Conservation (phyloP, 1,140 invertebrate genomes). For the Lanistes nyassanus region DNA sequence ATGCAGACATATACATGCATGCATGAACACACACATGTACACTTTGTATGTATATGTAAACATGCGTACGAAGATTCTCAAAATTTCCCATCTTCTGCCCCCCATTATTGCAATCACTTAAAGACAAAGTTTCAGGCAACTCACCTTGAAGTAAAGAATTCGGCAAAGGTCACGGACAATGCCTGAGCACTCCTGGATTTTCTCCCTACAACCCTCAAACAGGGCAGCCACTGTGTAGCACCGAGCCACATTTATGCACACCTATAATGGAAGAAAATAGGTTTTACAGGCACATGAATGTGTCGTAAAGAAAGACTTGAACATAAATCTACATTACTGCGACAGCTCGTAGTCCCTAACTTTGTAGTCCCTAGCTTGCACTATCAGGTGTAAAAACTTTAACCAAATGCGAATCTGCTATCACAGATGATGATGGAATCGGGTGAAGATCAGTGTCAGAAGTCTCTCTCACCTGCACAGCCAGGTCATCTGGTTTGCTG, state of each 20-base stretch:
- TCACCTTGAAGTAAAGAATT: conserved; percentile 89
- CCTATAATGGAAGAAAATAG: conserved; percentile 71
- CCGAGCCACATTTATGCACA: conserved; percentile 89
- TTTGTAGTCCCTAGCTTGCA: too few species aligned
- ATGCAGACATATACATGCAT: not conserved
- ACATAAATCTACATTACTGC: too few species aligned
- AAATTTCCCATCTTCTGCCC: not conserved
- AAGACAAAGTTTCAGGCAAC: not conserved
- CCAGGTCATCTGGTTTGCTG: conserved; percentile 79
- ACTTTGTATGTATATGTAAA: not conserved
- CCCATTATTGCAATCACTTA: too few species aligned
- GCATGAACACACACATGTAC: not conserved
- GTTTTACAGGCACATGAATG: too few species aligned
- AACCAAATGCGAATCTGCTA: not conserved
- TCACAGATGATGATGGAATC: not conserved
- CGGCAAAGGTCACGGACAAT: conserved; percentile 89
- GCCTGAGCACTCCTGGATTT: conserved; percentile 83
- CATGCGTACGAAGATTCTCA: too few species aligned
- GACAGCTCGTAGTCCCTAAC: too few species aligned
- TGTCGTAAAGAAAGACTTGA: too few species aligned
- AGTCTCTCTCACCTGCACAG: conserved; percentile 74
- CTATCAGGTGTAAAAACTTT: too few species aligned
- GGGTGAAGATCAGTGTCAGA: not conserved
- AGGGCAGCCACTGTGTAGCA: conserved; percentile 96
- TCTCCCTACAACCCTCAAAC: conserved; percentile 89